A percentile compares a stretch with the other conserved stretches of the same genome.
phyloP scores from a whole-genome alignment of 2,888 invertebrate genomes.

The Octodonta nipae region DNA sequence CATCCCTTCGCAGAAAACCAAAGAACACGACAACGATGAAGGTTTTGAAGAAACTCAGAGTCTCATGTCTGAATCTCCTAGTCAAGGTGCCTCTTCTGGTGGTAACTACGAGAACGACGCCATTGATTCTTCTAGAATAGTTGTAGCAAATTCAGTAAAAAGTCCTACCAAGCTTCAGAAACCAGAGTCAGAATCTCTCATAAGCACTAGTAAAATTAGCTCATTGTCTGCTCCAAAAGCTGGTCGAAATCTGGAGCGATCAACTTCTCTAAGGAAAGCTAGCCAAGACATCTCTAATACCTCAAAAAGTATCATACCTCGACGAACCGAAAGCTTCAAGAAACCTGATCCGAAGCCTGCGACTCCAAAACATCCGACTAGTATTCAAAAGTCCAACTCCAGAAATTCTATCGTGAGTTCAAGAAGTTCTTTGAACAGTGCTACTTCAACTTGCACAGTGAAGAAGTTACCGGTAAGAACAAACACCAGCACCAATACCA shows the following conservation, averaged over 20 bases:
- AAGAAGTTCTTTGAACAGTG: conserved; percentile 69
- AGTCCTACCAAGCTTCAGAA: conserved; percentile 19
- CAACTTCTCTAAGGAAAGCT: conserved; percentile 22
- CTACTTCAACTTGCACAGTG: conserved; percentile 65
- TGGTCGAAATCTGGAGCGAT: conserved; percentile 19
- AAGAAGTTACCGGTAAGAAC: conserved; percentile 46
- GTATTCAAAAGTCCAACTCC: conserved; percentile 63
- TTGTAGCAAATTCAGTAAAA: conserved; percentile 21
- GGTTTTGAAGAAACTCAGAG: conserved; percentile 85
- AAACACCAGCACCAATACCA: conserved; percentile 21
- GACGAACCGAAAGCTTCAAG: conserved; percentile 32
- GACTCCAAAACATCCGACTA: conserved; percentile 18
- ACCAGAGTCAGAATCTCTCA: conserved; percentile 32
- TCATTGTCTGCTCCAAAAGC: conserved; percentile 17
- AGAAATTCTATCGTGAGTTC: conserved; percentile 70
- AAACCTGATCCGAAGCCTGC: conserved; percentile 30
- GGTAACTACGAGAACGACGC: conserved; percentile 41
- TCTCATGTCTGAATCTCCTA: conserved; percentile 72
- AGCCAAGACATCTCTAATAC: conserved; percentile 14
- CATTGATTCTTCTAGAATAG: conserved; percentile 29
- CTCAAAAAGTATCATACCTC: conserved; percentile 31
- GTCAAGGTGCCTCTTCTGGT: conserved; percentile 69
- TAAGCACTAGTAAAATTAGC: conserved; percentile 30
- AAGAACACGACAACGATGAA: conserved; percentile 65
- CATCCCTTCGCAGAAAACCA: conserved; percentile 27